Percentiles rank a stretch among this genome's conserved stretches.
Conservation (phyloP, 2,888 invertebrate species). For the Poecilobothrus nobilitatus region DNA sequence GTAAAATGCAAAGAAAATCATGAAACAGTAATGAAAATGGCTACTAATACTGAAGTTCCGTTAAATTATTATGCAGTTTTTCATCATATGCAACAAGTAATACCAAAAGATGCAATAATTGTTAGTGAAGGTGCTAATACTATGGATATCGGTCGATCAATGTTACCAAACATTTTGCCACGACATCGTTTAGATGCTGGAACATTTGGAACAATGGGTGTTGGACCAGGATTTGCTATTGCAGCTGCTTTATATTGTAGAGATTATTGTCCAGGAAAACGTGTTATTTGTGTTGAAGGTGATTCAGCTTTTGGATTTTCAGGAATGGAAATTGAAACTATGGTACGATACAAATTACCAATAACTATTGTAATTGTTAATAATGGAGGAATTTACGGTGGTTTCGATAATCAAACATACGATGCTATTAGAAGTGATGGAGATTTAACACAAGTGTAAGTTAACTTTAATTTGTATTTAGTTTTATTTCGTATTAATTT, state of each 20-base stretch:
- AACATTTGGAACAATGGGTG: slow-evolving; percentile 96
- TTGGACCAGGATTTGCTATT: slow-evolving; percentile 83
- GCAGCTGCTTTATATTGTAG: slow-evolving; percentile 87
- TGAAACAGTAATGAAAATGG: slow-evolving; percentile 58
- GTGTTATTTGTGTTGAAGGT: slow-evolving; percentile 89
- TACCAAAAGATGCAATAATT: slow-evolving; percentile 78
- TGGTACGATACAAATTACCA: slow-evolving; percentile 87
- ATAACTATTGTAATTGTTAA: slow-evolving; percentile 85
- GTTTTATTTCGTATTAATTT: slow-evolving; percentile 9
- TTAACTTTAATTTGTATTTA: neutral
- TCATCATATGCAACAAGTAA: slow-evolving; percentile 64
- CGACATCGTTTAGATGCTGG: slow-evolving; percentile 90
- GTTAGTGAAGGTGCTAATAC: slow-evolving; percentile 98
- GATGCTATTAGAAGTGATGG: slow-evolving; percentile 59
- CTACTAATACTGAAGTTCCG: slow-evolving; percentile 62
- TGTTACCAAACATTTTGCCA: slow-evolving; percentile 74
- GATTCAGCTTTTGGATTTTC: slow-evolving; percentile 98
- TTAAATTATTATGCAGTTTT: slow-evolving; percentile 93
- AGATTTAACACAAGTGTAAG: slow-evolving; percentile 68
- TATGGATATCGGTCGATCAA: slow-evolving; percentile 93
- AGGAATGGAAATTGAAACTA: slow-evolving; percentile 96
- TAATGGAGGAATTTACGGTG: slow-evolving; percentile 91
- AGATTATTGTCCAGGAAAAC: slow-evolving; percentile 68
- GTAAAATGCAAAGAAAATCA: slow-evolving; percentile 66
- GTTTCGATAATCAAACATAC: slow-evolving; percentile 69